Evolutionary conservation across 1,140 invertebrate species (phyloP).

Genomic region (Drosophila athabasca): DNA sequence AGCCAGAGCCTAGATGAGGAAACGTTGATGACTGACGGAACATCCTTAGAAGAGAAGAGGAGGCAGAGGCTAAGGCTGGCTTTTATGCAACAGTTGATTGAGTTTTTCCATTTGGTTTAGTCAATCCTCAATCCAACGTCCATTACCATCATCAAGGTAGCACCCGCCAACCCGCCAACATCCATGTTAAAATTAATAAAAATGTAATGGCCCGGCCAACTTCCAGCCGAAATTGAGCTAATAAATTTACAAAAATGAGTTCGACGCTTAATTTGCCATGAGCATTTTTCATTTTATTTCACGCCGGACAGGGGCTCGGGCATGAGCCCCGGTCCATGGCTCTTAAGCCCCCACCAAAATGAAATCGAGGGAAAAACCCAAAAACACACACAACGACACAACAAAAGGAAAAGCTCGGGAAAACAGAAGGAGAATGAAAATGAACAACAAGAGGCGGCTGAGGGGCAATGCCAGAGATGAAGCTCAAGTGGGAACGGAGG

Average conservation of each 20-base stretch:
- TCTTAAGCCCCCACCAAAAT: conserved; percentile 43
- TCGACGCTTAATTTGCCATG: conserved; percentile 80
- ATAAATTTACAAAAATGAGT: conserved; percentile 80
- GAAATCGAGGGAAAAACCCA: conserved; percentile 46
- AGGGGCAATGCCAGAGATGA: conserved; percentile 14
- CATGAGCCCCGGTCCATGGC: conserved; percentile 17
- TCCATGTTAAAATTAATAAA: conserved; percentile 77
- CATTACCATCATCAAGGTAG: conserved; percentile 37
- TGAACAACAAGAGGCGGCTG: conserved; percentile 22
- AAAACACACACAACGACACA: conserved; percentile 13
- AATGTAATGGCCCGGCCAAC: conserved; percentile 58
- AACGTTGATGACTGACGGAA: conserved; percentile 7
- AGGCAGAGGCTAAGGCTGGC: neutral
- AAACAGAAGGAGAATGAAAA: conserved; percentile 51
- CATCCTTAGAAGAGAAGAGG: neutral
- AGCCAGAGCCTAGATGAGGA: conserved; percentile 16
- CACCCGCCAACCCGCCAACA: conserved; percentile 1
- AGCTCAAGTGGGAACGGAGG: conserved; percentile 28
- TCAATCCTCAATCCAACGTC: conserved; percentile 25
- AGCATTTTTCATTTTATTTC: conserved; percentile 78
- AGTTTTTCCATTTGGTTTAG: conserved; percentile 61
- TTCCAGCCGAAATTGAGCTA: conserved; percentile 64
- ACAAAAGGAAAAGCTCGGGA: conserved; percentile 35
- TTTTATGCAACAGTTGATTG: conserved; percentile 66
- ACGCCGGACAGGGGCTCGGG: conserved; percentile 18